These are phyloP conservation scores for Netelia inedita DNA, from an alignment of 2,888 invertebrate species.

Conservation along the genomic window DNA sequence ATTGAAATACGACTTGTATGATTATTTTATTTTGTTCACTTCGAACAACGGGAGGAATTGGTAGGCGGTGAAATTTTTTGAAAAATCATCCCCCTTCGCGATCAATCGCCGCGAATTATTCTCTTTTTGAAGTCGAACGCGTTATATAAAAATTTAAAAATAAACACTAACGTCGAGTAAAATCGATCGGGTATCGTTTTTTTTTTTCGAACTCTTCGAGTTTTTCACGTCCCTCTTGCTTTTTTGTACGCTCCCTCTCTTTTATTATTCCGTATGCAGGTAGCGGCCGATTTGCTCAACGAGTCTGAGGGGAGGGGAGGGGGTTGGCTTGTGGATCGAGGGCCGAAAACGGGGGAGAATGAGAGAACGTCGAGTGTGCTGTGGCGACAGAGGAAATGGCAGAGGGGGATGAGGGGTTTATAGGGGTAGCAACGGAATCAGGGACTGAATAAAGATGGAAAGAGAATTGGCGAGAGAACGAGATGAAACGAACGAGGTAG, in stretches of 20 bases:
- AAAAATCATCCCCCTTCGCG: no score
- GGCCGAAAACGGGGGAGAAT: conserved; percentile 20
- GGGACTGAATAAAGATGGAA: conserved; percentile 62
- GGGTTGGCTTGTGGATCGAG: conserved; percentile 47
- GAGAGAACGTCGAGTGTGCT: conserved; percentile 15
- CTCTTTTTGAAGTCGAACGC: neutral
- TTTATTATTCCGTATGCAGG: conserved; percentile 82
- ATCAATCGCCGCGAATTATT: no score
- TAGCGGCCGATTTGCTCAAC: conserved; percentile 78
- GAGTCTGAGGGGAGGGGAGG: conserved; percentile 69
- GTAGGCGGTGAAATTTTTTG: neutral
- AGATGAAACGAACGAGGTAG: conserved; percentile 63
- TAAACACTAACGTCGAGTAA: no score
- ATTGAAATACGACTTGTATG: neutral
- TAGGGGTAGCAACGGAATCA: conserved; percentile 30
- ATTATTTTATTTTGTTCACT: neutral
- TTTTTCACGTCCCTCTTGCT: conserved; percentile 5
- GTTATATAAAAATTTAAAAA: neutral
- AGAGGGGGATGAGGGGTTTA: neutral
- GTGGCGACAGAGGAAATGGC: neutral
- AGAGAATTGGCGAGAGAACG: conserved; percentile 56
- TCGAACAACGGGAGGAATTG: neutral
- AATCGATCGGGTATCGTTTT: neutral
- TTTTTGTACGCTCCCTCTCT: conserved; percentile 65
- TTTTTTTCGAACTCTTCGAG: neutral